Conservation (phyloP, 1,140 invertebrate genomes). For the Muscidifurax raptorellus region DNA sequence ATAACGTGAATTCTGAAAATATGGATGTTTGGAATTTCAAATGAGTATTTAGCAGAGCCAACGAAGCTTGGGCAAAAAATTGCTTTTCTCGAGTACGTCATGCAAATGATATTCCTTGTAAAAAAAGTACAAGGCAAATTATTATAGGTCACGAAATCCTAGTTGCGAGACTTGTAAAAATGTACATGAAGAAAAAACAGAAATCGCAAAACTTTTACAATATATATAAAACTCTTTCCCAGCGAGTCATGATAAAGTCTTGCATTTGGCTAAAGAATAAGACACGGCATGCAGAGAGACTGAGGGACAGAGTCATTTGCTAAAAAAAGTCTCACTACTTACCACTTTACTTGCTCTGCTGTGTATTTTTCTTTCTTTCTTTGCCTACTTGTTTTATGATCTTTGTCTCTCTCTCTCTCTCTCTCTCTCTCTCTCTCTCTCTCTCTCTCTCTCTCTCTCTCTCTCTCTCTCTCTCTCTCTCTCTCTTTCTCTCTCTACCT, state of each 20-base stretch:
- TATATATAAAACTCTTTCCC: not conserved
- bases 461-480: not conserved
- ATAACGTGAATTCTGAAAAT: not conserved
- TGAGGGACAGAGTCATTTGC: not conserved
- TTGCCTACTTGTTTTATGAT: not conserved
- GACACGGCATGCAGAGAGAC: not conserved
- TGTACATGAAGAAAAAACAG: not conserved
- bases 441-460: not conserved
- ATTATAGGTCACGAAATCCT: conserved; percentile 1
- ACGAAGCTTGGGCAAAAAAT: not conserved
- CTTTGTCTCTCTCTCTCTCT: not conserved
- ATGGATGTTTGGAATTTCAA: not conserved
- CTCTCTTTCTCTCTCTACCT: too few species aligned
- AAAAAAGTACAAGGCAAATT: conserved; percentile 11
- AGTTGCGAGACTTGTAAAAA: conserved; percentile 4
- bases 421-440: not conserved
- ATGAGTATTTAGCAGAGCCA: not conserved
- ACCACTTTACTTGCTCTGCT: not conserved
- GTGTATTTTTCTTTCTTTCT: not conserved
- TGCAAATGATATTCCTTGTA: not conserved
- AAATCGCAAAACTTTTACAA: conserved; percentile 22
- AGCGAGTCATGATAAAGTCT: conserved; percentile 8
- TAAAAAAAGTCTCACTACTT: conserved; percentile 5
- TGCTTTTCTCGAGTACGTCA: not conserved
- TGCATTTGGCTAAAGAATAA: conserved; percentile 10